Evolutionary conservation across 2,113 vertebrate species (phyloP), one percentile per base, ranked within the genome.

Genomic region (Hemibagrus wyckioides): DNA sequence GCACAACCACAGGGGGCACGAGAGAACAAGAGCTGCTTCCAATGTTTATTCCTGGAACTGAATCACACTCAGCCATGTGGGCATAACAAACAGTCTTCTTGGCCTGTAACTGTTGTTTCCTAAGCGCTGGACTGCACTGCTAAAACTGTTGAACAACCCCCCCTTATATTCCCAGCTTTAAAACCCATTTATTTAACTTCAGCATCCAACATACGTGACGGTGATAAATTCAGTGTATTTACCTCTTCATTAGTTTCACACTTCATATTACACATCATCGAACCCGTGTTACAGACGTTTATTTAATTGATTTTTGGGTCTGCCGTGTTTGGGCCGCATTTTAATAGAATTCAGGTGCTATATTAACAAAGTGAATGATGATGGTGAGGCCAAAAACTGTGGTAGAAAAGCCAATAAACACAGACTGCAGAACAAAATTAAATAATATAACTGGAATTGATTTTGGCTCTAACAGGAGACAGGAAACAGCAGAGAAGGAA

Each of bases 11-110:
- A 54, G 82, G 75, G 59, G 82, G 30, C 76, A 88, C 54, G 75
- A 85, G 50, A 67, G 80, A 67, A 80, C 82, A 80, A 69, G 80
- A 89, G 76, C 77, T 14, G 65, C 82, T 73, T 84, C 48, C 71
- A 83, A 77, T 86, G 48, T 87, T 89, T 89, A 87, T 81, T 82
- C 83, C 65, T 81, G 85, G 82, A 57, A 56, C 14, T 48, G 65
- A 89, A 89, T 89, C 77, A 69, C 69, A 69, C n/a, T 77, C 48
- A 21, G 76, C 85, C 76, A 86, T 86, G 67, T 84, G 86, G 65
- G 69, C 67, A 87, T 33, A 65, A 82, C 79, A 56, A 76, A 82
- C 79, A 33, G 59, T 61, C 82, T 41, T 73, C 25, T 21, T 84
- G 63, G 76, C 63, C 65, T 54, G 44, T 65, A 54, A 71, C 84